Evolutionary conservation across 2,113 vertebrate genomes (phyloP).

Genomic region (Eudorcas thomsonii): DNA sequence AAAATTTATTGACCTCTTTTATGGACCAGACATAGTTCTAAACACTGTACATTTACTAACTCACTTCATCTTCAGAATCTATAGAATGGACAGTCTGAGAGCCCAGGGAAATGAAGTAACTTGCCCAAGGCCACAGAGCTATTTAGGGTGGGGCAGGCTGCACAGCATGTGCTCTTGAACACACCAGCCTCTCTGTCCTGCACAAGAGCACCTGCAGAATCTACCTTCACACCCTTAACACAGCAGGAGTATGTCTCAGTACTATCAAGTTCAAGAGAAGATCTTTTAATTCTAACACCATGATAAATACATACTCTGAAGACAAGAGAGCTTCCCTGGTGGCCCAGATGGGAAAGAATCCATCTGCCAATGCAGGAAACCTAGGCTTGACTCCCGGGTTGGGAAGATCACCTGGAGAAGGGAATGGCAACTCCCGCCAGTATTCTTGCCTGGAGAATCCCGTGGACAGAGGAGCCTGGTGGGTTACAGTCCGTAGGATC

Average conservation of each 20-base stretch:
- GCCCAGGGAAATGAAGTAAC: background rate
- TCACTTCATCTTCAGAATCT: background rate
- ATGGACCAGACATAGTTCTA: background rate
- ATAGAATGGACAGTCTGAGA: background rate
- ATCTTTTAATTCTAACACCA: background rate
- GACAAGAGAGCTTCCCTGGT: background rate
- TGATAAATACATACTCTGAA: background rate
- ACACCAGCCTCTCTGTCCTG: background rate
- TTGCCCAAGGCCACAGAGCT: background rate
- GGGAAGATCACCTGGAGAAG: background rate
- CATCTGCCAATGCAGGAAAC: background rate
- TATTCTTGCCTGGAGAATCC: background rate
- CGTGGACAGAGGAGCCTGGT: background rate
- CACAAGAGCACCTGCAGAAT: background rate
- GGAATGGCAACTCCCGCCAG: background rate
- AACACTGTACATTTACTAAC: background rate
- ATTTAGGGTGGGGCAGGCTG: background rate
- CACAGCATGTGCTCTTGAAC: rapidly evolving
- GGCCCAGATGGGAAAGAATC: background rate
- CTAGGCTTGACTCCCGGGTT: background rate
- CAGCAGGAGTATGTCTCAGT: background rate
- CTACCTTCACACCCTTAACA: background rate
- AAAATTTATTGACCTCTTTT: background rate
- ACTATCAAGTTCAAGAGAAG: background rate
- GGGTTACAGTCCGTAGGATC: background rate